These are phyloP conservation scores for Pterois miles DNA, from an alignment of 2,797 vertebrate species.

Conservation along the genomic window DNA sequence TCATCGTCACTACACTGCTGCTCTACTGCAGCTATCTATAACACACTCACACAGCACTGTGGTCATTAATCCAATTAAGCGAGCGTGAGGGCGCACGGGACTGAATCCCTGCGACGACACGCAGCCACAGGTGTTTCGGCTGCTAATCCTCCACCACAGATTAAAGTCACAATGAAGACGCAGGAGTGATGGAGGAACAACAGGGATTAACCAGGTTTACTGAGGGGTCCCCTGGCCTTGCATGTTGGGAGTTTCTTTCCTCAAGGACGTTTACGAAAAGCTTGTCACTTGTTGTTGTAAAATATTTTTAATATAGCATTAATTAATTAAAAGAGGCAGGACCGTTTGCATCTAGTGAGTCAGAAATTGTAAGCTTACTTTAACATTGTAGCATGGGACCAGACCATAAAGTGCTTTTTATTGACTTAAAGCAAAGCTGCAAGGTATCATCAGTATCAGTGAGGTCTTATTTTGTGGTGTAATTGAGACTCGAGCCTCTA, in stretches of 20 bases:
- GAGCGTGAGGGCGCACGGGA: constrained; percentile 39
- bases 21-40: constrained; percentile 17
- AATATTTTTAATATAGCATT: not conserved
- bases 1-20: not conserved
- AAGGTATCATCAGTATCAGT: too few species aligned
- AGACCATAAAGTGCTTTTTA: not conserved
- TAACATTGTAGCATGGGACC: not conserved
- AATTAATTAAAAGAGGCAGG: not conserved
- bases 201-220: constrained; percentile 4
- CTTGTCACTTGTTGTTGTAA: not conserved
- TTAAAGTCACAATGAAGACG: constrained; percentile 38
- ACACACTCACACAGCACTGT: not conserved
- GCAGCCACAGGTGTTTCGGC: constrained; percentile 36
- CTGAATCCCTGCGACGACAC: not conserved
- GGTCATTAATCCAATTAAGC: constrained; percentile 42
- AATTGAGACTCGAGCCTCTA: not conserved
- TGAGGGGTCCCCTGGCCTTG: not conserved
- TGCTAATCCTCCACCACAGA: constrained; percentile 50
- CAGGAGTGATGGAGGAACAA: constrained; percentile 25
- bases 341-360: not conserved
- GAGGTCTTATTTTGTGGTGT: not conserved
- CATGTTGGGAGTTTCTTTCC: not conserved
- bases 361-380: not conserved
- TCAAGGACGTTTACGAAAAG: not conserved
- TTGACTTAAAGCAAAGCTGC: not conserved